Evolutionary conservation across 2,888 invertebrate genomes (phyloP).

Genomic region (Mythimna albipuncta): DNA sequence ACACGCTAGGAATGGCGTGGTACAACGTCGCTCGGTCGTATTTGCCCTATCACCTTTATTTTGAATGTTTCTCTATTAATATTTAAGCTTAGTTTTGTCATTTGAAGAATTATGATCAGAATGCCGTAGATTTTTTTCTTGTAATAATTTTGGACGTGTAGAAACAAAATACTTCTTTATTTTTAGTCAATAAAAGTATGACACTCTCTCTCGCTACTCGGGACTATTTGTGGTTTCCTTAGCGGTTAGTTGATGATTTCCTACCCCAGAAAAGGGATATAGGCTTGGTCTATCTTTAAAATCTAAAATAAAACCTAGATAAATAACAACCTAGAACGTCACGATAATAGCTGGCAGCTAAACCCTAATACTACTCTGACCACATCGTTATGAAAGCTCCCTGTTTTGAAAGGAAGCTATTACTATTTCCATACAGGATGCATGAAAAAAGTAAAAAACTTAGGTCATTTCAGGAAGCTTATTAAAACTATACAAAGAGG

Average conservation of each 20-base stretch:
- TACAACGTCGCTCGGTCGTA: background rate
- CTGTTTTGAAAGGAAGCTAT: constrained; percentile 39
- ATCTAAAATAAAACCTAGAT: background rate
- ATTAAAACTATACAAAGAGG: constrained; percentile 19
- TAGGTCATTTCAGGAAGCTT: constrained; percentile 10
- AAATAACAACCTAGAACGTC: background rate
- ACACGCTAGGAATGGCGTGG: constrained; percentile 12
- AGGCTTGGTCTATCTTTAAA: background rate
- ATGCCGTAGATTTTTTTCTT: background rate
- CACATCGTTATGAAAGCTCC: constrained; percentile 32
- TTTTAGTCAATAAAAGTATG: too few species aligned
- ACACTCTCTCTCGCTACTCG: too few species aligned
- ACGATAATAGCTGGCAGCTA: background rate
- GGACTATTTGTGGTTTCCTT: too few species aligned
- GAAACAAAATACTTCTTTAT: too few species aligned
- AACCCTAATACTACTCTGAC: constrained; percentile 18
- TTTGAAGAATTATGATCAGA: too few species aligned
- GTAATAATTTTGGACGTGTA: background rate
- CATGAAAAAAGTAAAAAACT: constrained; percentile 34
- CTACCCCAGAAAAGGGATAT: too few species aligned
- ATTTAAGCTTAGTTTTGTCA: background rate
- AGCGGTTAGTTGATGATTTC: too few species aligned
- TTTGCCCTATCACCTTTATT: background rate
- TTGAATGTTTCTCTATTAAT: background rate
- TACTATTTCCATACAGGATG: constrained; percentile 25